Conservation (phyloP, 1,140 invertebrate genomes). For the Asbolus verrucosus region DNA sequence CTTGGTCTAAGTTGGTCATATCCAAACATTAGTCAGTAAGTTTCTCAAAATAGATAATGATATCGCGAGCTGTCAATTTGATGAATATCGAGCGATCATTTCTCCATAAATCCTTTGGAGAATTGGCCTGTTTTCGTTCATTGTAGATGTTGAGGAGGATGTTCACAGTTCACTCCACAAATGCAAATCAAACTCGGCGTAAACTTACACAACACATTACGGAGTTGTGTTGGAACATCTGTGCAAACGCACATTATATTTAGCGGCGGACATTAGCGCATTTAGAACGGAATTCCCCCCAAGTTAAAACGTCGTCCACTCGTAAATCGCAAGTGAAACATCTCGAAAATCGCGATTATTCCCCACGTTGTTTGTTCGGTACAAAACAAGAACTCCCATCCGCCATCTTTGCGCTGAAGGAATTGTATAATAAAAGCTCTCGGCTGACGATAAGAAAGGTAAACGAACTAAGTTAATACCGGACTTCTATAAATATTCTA, state of each 20-base stretch:
- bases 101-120: no score
- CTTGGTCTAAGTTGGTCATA: no score
- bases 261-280: constrained; percentile 36
- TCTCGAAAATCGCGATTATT: constrained; percentile 34
- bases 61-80: no score
- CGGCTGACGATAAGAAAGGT: constrained; percentile 38
- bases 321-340: constrained; percentile 17
- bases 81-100: no score
- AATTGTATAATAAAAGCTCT: constrained; percentile 8
- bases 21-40: no score
- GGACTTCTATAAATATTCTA: constrained; percentile 9
- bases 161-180: background rate
- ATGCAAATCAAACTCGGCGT: background rate
- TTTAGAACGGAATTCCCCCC: constrained; percentile 44
- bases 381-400: background rate
- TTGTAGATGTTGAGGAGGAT: no score
- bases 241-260: constrained; percentile 27
- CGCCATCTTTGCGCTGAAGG: constrained; percentile 2
- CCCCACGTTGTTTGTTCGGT: background rate
- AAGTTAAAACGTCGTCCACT: constrained; percentile 20
- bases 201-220: constrained; percentile 35
- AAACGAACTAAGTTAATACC: constrained; percentile 10
- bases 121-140: no score
- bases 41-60: no score
- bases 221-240: constrained; percentile 19